Percentiles rank a stretch among this genome's conserved stretches.
These are phyloP conservation scores for Stylophora pistillata DNA, from an alignment of 64 coral and sea anemone genomes.

Conservation along the genomic window DNA sequence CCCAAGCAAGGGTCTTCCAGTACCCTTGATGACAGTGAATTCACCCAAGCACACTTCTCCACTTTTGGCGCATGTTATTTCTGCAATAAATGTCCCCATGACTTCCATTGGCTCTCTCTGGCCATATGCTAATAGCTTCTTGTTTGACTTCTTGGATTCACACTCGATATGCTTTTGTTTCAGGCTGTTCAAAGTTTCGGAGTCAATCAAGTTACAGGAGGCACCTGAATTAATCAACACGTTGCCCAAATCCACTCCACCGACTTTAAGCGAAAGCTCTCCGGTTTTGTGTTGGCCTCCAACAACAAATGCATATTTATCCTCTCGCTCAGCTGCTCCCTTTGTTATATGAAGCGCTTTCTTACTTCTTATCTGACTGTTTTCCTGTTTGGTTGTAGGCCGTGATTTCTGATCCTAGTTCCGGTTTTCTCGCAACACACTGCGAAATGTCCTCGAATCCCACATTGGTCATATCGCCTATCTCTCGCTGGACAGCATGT, in stretches of 20 bases:
- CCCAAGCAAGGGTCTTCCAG: not conserved
- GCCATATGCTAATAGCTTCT: too few species aligned
- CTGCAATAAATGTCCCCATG: not conserved
- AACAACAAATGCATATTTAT: conserved; percentile 53
- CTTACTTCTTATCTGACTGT: not conserved
- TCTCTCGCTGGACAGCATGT: conserved; percentile 10
- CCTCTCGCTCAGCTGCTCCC: not conserved
- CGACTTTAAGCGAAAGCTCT: conserved; percentile 37
- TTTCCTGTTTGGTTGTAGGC: not conserved
- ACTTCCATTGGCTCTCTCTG: not conserved
- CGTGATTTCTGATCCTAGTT: conserved; percentile 8
- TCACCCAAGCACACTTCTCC: not conserved
- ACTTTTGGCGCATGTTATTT: not conserved
- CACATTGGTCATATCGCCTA: not conserved
- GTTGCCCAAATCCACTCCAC: conserved; percentile 21
- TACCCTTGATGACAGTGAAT: not conserved
- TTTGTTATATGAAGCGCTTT: conserved; percentile 15
- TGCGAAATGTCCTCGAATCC: conserved; percentile 5
- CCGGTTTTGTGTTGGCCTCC: not conserved
- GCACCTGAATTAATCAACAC: conserved; percentile 58
- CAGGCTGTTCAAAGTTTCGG: conserved; percentile 25
- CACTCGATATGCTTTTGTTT: not conserved
- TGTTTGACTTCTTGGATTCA: too few species aligned
- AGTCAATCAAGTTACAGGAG: conserved; percentile 53
- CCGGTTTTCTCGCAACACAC: conserved; percentile 12